Evolutionary conservation across 1,140 invertebrate genomes (phyloP), one percentile per base, ranked within the genome.

Genomic region (Aphelinus atriplicis): DNA sequence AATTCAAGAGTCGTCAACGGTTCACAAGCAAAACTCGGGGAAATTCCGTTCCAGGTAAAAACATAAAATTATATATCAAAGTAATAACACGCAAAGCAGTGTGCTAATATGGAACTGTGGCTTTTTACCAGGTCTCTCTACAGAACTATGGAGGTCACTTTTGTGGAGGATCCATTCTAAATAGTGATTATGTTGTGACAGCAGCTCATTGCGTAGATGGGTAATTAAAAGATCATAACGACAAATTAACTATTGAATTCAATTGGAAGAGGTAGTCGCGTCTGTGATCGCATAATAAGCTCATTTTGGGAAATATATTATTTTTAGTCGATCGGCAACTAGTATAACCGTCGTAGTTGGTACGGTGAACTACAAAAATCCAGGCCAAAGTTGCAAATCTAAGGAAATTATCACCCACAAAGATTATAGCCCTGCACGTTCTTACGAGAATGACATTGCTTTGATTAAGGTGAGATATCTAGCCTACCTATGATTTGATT

Each of bases 131-230:
- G 58, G 65, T 56, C 1, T 68, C 72, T 9, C 26, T 68, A 4
- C 56, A 62, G 48, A 46, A 4, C 0, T 3, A 3, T 3, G 42
- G 2, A 42, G 2, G 5, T 53, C 64, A 67, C n/a, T 68, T 68
- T 48, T 73, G 71, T 61, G 65, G 65, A 7, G 72, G 65, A 55
- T 57, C 63, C n/a, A 56, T 74, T 47, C 3, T 74, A 42, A 74
- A 68, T 56, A 55, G 50, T 9, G 7, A 56, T 56, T 74, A 58
- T 6, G 58, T 74, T 7, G 46, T 68, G 1, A 68, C 65, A 46
- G 72, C 72, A 7, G 57, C 64, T 3, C 65, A 74, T 2, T 74
- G 58, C 48, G 42, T 61, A 7, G 0, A 48, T 7, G 45, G 47
- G 56, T 73, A 65, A 61, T 60, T 60, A 26, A 26, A 60, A 3